phyloP scores from a whole-genome alignment of 2,113 vertebrate species.

The Varanus komodoensis region DNA sequence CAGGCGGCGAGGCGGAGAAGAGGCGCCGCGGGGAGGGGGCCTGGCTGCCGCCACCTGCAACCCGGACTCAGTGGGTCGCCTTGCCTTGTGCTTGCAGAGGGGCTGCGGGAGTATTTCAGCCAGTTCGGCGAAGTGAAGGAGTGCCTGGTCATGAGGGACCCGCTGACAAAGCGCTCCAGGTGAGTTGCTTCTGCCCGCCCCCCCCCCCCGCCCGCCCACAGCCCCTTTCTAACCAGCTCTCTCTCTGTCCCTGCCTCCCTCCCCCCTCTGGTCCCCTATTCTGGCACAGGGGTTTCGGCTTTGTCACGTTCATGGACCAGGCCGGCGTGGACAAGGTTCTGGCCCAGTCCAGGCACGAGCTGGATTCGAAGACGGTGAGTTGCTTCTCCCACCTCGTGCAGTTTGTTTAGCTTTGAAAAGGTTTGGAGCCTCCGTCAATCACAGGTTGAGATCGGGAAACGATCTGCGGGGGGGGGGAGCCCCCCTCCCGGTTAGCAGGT shows the following conservation, averaged over 20 bases:
- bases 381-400: conserved; percentile 45
- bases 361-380: conserved; percentile 99
- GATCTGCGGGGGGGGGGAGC: no score
- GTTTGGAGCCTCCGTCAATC: conserved; percentile 42
- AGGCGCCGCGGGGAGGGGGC: conserved; percentile 27
- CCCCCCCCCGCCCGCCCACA: conserved; percentile 65
- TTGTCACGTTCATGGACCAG: conserved; percentile 98
- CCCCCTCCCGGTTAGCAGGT: no score
- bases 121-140: conserved; percentile 99
- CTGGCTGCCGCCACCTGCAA: conserved; percentile 12
- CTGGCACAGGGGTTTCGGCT: conserved; percentile 92
- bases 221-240: conserved; percentile 75
- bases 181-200: conserved; percentile 77
- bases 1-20: conserved; percentile 16
- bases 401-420: no score
- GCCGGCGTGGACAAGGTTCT: conserved; percentile 98
- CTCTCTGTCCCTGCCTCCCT: conserved; percentile 64
- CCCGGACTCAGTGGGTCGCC: conserved; percentile 50
- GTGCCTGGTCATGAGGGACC: conserved; percentile 99
- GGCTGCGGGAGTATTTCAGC: conserved; percentile 98
- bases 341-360: conserved; percentile 95
- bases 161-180: conserved; percentile 99
- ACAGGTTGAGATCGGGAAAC: conserved; percentile 40
- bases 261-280: conserved; percentile 31
- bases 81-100: conserved; percentile 86